These are phyloP conservation scores for Papilio helenus DNA, from an alignment of 1,140 invertebrate genomes.

Conservation along the genomic window DNA sequence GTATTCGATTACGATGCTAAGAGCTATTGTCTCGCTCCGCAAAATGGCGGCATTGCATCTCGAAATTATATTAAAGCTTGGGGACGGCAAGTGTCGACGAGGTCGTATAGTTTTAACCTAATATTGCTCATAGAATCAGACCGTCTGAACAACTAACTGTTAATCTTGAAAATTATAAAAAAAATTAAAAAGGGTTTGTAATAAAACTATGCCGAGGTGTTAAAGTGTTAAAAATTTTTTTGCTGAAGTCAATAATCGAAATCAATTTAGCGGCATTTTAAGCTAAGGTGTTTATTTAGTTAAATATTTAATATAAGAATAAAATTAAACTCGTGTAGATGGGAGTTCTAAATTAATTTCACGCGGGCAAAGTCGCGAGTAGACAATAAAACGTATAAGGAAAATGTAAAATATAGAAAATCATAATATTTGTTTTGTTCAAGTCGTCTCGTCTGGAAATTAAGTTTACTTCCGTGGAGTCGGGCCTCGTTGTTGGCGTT, in stretches of 20 bases:
- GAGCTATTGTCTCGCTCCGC: constrained; percentile 11
- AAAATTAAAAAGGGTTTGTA: too few relatives aligned
- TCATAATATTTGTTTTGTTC: not conserved
- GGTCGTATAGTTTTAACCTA: not conserved
- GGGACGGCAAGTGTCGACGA: not conserved
- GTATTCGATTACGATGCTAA: constrained; percentile 15
- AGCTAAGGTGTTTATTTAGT: too few relatives aligned
- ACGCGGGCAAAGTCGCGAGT: too few relatives aligned
- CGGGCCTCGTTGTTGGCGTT: not conserved
- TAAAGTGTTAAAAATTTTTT: too few relatives aligned
- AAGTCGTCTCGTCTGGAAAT: not conserved
- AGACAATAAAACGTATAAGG: not conserved
- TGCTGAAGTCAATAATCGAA: too few relatives aligned
- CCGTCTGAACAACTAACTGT: not conserved
- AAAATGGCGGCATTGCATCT: not conserved
- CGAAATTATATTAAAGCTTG: not conserved
- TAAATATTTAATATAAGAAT: too few relatives aligned
- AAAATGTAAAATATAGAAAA: not conserved
- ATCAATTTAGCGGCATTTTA: too few relatives aligned
- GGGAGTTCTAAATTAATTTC: too few relatives aligned
- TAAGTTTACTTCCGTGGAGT: not conserved
- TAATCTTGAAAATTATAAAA: too few relatives aligned
- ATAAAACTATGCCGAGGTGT: too few relatives aligned
- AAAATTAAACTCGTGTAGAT: too few relatives aligned
- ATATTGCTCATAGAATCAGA: not conserved